Evolutionary conservation across 2,888 invertebrate genomes (phyloP).

Genomic region (Trachelus iudaicus): DNA sequence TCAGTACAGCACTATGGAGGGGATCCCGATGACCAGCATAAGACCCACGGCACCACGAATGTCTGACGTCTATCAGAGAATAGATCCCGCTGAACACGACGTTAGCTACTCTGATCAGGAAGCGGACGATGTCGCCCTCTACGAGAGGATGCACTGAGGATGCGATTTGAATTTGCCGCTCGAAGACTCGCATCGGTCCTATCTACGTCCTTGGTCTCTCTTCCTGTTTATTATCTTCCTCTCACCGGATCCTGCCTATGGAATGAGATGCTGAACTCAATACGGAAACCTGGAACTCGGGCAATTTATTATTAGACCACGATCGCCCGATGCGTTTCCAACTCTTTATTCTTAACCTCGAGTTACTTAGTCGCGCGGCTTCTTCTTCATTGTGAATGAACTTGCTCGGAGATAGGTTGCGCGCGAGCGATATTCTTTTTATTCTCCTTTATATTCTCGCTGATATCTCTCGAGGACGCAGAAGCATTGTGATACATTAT

Average conservation of each 20-base stretch:
- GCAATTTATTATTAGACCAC: neutral
- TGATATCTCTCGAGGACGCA: slow-evolving; percentile 2
- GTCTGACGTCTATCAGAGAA: slow-evolving; percentile 19
- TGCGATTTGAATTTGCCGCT: neutral
- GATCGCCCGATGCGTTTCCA: neutral
- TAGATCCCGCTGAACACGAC: slow-evolving; percentile 19
- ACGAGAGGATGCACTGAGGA: slow-evolving; percentile 18
- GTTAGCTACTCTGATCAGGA: slow-evolving; percentile 21
- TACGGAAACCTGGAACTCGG: neutral
- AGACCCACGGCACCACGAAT: slow-evolving; percentile 16
- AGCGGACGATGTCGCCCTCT: slow-evolving; percentile 17
- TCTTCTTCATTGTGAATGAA: neutral
- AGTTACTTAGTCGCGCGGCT: neutral
- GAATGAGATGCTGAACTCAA: neutral
- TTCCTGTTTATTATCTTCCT: neutral
- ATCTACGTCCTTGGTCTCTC: neutral
- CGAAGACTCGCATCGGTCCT: neutral
- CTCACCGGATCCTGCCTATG: neutral
- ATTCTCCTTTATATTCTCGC: slow-evolving; percentile 3
- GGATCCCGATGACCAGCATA: slow-evolving; percentile 19
- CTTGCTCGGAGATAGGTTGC: neutral
- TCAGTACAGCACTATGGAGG: slow-evolving; percentile 15
- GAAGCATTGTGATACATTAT: neutral
- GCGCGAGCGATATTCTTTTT: neutral
- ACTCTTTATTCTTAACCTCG: neutral